Conservation (phyloP, 64 coral and sea anemone species). For the Hydrozoanthus tunicans region DNA sequence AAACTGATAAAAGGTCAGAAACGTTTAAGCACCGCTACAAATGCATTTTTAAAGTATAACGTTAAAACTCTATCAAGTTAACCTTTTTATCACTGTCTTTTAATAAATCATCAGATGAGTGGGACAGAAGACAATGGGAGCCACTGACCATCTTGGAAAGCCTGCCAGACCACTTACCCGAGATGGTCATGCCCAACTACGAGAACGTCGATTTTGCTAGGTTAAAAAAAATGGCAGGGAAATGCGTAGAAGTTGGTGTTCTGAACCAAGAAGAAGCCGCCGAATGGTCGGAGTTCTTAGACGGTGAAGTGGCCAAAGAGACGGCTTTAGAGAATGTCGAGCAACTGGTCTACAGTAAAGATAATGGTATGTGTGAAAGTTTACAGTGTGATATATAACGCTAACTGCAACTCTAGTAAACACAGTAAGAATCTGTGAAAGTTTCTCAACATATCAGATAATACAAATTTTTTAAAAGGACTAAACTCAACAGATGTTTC, state of each 20-base stretch:
- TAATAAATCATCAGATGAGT: not conserved
- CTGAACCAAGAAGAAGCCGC: conserved; percentile 18
- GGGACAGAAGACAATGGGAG: conserved; percentile 26
- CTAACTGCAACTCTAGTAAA: no score
- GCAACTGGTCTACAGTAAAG: not conserved
- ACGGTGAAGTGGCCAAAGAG: not conserved
- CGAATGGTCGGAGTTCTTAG: conserved; percentile 19
- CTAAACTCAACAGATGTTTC: no score
- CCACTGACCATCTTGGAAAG: not conserved
- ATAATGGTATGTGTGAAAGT: not conserved
- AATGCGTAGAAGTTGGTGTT: conserved; percentile 12
- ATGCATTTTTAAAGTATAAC: no score
- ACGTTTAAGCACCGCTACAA: no score
- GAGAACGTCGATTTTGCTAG: conserved; percentile 5
- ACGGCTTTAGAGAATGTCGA: not conserved
- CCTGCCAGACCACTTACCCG: not conserved
- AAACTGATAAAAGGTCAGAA: no score
- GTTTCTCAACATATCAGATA: no score
- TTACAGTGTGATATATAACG: not conserved
- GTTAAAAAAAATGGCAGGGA: conserved; percentile 10
- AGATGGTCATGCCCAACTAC: conserved; percentile 35
- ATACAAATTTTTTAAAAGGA: no score
- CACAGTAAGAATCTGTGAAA: no score
- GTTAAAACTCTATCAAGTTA: no score
- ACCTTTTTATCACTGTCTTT: no score